These are phyloP conservation scores for Eupelmus urozonus DNA, from an alignment of 2,888 invertebrate species.

Conservation along the genomic window DNA sequence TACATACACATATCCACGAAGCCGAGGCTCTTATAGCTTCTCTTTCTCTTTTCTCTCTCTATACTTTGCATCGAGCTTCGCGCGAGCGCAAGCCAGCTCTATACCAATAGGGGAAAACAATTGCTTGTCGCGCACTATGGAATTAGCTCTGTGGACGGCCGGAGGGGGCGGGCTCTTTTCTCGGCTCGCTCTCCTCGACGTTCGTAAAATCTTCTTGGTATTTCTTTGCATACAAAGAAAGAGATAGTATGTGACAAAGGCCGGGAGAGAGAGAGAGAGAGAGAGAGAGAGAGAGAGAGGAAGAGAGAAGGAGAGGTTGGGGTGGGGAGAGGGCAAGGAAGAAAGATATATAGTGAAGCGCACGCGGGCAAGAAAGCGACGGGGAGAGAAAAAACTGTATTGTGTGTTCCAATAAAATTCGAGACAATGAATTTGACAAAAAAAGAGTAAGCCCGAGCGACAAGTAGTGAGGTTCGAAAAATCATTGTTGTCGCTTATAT, in stretches of 20 bases:
- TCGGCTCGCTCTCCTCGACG: background rate
- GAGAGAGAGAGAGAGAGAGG: conserved; percentile 5
- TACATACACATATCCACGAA: conserved; percentile 9
- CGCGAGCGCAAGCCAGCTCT: background rate
- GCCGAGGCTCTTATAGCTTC: background rate
- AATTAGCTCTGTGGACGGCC: conserved; percentile 60
- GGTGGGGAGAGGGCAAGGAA: conserved; percentile 24
- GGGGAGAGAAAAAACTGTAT: conserved; percentile 30
- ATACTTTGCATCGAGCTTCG: conserved; percentile 43
- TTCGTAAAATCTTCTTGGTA: conserved; percentile 56
- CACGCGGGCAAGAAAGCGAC: background rate
- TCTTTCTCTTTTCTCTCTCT: conserved; percentile 4
- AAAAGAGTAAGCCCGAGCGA: background rate
- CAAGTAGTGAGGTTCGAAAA: conserved; percentile 16
- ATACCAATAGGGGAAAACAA: conserved; percentile 58
- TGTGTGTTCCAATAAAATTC: conserved; percentile 44
- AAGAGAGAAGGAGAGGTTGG: conserved; percentile 4
- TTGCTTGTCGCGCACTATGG: conserved; percentile 59
- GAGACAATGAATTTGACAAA: conserved; percentile 33
- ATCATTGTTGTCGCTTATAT: background rate
- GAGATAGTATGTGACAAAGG: conserved; percentile 57
- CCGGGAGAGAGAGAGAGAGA: conserved; percentile 15
- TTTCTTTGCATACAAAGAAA: conserved; percentile 60
- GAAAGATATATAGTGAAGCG: conserved; percentile 45
- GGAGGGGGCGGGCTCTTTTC: conserved; percentile 45